These are phyloP conservation scores for Zaprionus ghesquierei DNA, from an alignment of 1,140 invertebrate species.

Conservation along the genomic window DNA sequence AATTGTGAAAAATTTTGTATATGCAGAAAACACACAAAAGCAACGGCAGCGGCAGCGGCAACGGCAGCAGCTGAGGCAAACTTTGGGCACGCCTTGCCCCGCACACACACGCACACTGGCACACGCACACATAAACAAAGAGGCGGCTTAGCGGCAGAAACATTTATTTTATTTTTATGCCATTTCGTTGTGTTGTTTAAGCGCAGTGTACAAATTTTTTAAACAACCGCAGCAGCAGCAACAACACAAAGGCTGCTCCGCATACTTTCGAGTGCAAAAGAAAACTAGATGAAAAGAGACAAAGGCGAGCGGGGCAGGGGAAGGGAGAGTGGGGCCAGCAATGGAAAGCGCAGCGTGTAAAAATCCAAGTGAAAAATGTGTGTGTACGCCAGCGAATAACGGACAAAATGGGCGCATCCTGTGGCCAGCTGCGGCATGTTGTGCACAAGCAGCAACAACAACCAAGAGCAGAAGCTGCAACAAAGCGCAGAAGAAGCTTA, in stretches of 20 bases:
- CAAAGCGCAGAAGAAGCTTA: constrained; percentile 2
- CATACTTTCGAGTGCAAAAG: constrained; percentile 29
- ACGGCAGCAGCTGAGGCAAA: constrained; percentile 25
- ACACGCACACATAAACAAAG: constrained; percentile 29
- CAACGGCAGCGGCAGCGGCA: neutral
- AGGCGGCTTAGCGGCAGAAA: constrained; percentile 36
- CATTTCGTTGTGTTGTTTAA: constrained; percentile 47
- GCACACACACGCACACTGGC: constrained; percentile 1
- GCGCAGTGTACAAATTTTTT: constrained; percentile 44
- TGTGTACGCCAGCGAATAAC: constrained; percentile 19
- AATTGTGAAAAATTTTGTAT: constrained; percentile 9
- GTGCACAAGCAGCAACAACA: constrained; percentile 9
- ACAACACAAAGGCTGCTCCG: constrained; percentile 16
- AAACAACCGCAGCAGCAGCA: constrained; percentile 26
- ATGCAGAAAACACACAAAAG: constrained; percentile 30
- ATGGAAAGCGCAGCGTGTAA: constrained; percentile 27
- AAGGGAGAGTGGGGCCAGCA: neutral
- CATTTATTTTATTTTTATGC: constrained; percentile 51
- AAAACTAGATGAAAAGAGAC: constrained; percentile 44
- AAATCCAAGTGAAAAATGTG: constrained; percentile 44
- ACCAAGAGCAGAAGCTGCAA: neutral
- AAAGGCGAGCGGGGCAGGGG: neutral
- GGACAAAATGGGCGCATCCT: constrained; percentile 42
- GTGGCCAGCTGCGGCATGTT: constrained; percentile 39
- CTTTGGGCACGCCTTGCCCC: constrained; percentile 27